Percentiles rank a stretch among this genome's conserved stretches.
Evolutionary conservation across 2,888 invertebrate species (phyloP).

Genomic region (Mellilla xanthometata): DNA sequence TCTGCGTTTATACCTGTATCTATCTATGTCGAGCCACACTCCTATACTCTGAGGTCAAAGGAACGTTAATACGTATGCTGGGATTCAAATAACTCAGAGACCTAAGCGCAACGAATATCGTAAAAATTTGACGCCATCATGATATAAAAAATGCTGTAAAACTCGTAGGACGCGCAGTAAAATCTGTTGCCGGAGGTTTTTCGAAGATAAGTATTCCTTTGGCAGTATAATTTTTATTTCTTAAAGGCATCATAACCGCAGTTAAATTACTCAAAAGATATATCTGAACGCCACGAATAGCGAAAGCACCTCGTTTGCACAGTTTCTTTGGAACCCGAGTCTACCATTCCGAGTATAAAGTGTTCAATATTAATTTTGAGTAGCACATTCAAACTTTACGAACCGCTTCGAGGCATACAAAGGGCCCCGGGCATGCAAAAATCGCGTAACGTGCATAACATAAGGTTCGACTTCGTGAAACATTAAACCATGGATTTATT

Average conservation of each 20-base stretch:
- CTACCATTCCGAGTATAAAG: slow-evolving; percentile 19
- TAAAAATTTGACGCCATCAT: slow-evolving; percentile 38
- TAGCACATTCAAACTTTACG: slow-evolving; percentile 26
- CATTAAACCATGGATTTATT: slow-evolving; percentile 61
- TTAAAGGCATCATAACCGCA: slow-evolving; percentile 31
- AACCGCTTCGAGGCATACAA: slow-evolving; percentile 25
- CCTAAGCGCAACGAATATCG: slow-evolving; percentile 38
- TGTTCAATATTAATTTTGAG: slow-evolving; percentile 28
- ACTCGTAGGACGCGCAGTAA: slow-evolving; percentile 51
- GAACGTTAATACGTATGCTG: slow-evolving; percentile 6
- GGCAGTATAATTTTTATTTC: slow-evolving; percentile 41
- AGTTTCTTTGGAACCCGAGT: slow-evolving; percentile 21
- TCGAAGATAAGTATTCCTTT: slow-evolving; percentile 38
- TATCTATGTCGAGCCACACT: slow-evolving; percentile 28
- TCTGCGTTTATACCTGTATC: slow-evolving; percentile 44
- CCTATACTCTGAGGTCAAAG: slow-evolving; percentile 34
- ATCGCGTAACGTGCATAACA: slow-evolving; percentile 42
- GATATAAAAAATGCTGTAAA: slow-evolving; percentile 55
- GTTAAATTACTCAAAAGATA: slow-evolving; percentile 37
- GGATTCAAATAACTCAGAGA: slow-evolving; percentile 25
- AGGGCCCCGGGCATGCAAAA: slow-evolving; percentile 44
- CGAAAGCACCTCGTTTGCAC: slow-evolving; percentile 29
- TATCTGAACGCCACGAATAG: slow-evolving; percentile 32
- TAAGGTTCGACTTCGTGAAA: slow-evolving; percentile 42
- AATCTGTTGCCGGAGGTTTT: slow-evolving; percentile 42